Percentiles rank a stretch among this genome's conserved stretches.
phyloP scores from a whole-genome alignment of 2,797 vertebrate genomes.

The Hydrocynus forskahlii region DNA sequence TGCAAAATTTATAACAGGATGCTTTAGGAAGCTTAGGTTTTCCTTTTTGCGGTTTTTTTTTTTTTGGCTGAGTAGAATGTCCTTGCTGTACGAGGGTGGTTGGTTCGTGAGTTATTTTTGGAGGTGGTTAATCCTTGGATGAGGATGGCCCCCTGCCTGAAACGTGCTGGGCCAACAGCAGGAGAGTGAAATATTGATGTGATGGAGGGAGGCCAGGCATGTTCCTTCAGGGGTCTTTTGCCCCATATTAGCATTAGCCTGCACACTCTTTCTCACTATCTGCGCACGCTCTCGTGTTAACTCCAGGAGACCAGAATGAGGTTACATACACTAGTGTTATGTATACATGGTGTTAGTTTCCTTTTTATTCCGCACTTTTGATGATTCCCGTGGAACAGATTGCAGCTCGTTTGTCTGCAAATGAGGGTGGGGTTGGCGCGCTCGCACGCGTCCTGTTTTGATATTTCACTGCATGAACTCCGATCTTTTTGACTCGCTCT shows the following conservation, averaged over 20 bases:
- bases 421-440: slow-evolving; percentile 4
- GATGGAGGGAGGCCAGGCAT: slow-evolving; percentile 45
- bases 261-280: slow-evolving; percentile 27
- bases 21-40: slow-evolving; percentile 15
- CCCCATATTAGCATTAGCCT: slow-evolving; percentile 53
- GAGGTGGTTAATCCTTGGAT: slow-evolving; percentile 57
- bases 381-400: slow-evolving; percentile 7
- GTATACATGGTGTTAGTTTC: slow-evolving; percentile 11
- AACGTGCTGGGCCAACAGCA: slow-evolving; percentile 54
- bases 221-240: slow-evolving; percentile 57
- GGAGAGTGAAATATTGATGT: slow-evolving; percentile 63
- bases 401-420: background rate
- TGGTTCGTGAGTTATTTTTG: slow-evolving; percentile 56
- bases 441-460: slow-evolving; percentile 35
- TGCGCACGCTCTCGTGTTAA: slow-evolving; percentile 38
- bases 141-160: slow-evolving; percentile 50
- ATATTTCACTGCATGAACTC: slow-evolving; percentile 36
- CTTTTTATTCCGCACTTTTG: background rate
- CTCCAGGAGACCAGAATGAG: slow-evolving; percentile 31
- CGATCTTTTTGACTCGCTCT: slow-evolving; percentile 37
- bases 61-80: slow-evolving; percentile 16
- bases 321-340: slow-evolving; percentile 16
- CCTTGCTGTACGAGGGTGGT: slow-evolving; percentile 29
- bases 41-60: slow-evolving; percentile 23
- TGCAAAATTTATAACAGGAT: slow-evolving; percentile 32